Evolutionary conservation across 1,140 invertebrate species (phyloP), one percentile per base, ranked within the genome.

Genomic region (Euglossa dilemma): DNA sequence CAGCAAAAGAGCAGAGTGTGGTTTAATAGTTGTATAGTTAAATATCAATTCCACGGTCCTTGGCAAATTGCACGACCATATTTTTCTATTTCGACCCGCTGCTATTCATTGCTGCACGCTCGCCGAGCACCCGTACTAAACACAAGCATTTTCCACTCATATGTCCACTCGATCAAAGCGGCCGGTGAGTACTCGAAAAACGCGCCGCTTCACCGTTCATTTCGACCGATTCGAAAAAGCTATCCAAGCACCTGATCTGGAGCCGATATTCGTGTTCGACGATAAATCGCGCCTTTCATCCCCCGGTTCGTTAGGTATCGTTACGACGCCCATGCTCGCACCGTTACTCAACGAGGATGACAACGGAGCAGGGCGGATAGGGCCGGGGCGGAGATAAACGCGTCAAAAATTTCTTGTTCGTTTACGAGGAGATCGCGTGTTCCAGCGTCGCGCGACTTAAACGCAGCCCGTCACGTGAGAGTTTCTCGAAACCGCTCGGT

Each of bases 381-480:
- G 8, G 9, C 20, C 16, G 20, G 9, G 70, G 12, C 28, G 54
- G 11, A 85, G 80, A 72, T 75, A 85, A 80, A 82, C 87, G 84
- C 64, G 84, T 89, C 84, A 83, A 89, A 85, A 88, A 88, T 86
- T 67, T 87, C 80, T 83, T 76, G 63, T 73, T 66, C 80, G 66
- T 88, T 89, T 88, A 89, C 72, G 86, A 80, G 50, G 25, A 47
- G 70, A 79, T 88, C 56, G 87, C 87, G 87, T 87, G 87, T 47
- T 64, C n/a, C 12, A 50, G 45, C 50, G n/a, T 69, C 43, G n/a
- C 72, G 36, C 74, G 50, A 47, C 45, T 75, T 80, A 77, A 87
- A 84, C 76, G 63, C 77, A 61, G 11, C 61, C 52, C 50, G 74
- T 81, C 82, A 88, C 82, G 86, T 75, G 50, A 82, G 67, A 72